Base-by-base conservation (phyloP, 1,140 invertebrate species). In the Anastrepha obliqua region DNA sequence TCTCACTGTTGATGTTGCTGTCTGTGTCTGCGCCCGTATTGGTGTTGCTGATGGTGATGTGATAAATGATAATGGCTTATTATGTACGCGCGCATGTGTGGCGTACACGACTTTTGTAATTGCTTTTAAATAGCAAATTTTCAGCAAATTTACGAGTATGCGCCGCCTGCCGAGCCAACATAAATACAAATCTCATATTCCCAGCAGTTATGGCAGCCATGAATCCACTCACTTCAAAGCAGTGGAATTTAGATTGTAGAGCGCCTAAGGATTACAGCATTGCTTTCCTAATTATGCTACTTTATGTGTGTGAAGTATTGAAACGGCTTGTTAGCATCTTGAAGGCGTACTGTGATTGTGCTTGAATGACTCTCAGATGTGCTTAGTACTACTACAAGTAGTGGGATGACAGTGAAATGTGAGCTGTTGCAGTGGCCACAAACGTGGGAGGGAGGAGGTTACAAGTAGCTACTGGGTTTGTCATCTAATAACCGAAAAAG, bases 21-120 rank as follows among this genome's bases (percentile, higher is more conserved):
- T 11, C 20, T 4, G 29, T 67, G 42, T 47, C n/a, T 62, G 13
- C 15, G 60, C 15, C 15, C 8, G 13, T 62, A 42, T 47, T 74
- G 44, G 20, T 74, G 70, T 13, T 74, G 70, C 7, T 74, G 70
- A 17, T 62, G 60, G 13, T 62, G 60, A 42, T 60, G 81, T 88
- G 87, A 88, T 88, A 88, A 88, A 88, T 85, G 87, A 88, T 88
- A 88, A 88, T 88, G 85, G 87, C 87, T 86, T 86, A 86, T 88
- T 88, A 78, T 88, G 47, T 85, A 67, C 62, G 86, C 59, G 55
- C 85, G 85, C 55, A 86, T 86, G 85, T 62, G 85, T 86, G 85
- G 55, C 42, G 7, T 39, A 86, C 55, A 86, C 29, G 85, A 86
- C 85, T 86, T 86, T 86, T 86, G 55, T 86, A 86, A 86, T 60